Evolutionary conservation across 2,113 vertebrate species (phyloP).

Genomic region (Prietella phreatophila): DNA sequence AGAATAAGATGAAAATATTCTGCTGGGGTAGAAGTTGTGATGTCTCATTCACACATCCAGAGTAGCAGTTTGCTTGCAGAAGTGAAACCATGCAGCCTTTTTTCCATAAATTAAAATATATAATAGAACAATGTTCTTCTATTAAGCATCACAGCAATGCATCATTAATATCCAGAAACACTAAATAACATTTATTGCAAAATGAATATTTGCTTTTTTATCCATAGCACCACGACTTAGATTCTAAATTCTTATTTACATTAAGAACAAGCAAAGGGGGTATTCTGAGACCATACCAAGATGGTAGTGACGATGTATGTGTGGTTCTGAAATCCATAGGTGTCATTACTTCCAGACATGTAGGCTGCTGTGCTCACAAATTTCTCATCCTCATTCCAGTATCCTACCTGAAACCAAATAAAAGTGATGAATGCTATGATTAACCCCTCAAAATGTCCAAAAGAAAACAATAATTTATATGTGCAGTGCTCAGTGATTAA

Average conservation of each 20-base stretch:
- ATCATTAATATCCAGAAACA: not conserved
- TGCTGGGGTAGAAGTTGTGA: conserved; percentile 10
- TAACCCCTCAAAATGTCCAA: conserved; percentile 1
- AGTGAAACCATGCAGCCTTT: not conserved
- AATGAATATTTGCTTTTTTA: not conserved
- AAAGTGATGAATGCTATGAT: conserved; percentile 14
- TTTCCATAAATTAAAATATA: not conserved
- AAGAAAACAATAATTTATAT: not conserved
- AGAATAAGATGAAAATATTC: conserved; percentile 35
- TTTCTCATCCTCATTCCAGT: conserved; percentile 98
- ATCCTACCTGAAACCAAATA: conserved; percentile 81
- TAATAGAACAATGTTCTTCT: not conserved
- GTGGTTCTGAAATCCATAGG: conserved; percentile 87
- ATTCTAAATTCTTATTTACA: not conserved
- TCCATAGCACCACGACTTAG: not conserved
- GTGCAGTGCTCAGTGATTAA: not conserved
- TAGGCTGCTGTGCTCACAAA: conserved; percentile 84
- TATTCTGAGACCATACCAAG: conserved; percentile 76
- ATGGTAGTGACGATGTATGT: conserved; percentile 98
- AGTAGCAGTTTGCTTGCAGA: not conserved
- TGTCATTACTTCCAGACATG: conserved; percentile 82
- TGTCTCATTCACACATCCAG: conserved; percentile 10
- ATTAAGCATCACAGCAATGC: not conserved
- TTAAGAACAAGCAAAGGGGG: not conserved
- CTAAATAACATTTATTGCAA: not conserved